Evolutionary conservation across 1,140 invertebrate genomes (phyloP), one percentile per base, ranked within the genome.

Genomic region (Zaprionus gabonicus): DNA sequence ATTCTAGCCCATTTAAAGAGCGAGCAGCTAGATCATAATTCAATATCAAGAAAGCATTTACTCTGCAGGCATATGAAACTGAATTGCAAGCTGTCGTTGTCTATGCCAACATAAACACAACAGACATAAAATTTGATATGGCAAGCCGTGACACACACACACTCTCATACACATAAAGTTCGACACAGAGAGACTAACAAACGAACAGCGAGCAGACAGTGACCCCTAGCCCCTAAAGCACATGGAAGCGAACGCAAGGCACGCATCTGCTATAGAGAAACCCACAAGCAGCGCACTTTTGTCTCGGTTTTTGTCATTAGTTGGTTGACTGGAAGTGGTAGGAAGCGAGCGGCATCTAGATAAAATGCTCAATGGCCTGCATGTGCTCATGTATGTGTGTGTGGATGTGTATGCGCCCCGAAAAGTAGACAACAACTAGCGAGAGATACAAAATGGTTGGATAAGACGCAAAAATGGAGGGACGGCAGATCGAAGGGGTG

Each of bases 331-430:
- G 66, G 56, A 82, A 74, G 62, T 76, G 49, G 82, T 76, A 76
- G 77, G 76, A 49, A 69, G 58, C 46, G 49, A 71, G 70, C 68
- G 76, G 64, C 57, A 85, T 88, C 84, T 84, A 88, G 84, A 87
- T 87, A 87, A 87, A 87, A 84, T 84, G 85, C 62, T 90, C 87
- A 87, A 87, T 85, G 81, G 81, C 85, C 85, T 87, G 84, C 84
- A 87, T 84, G 68, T 70, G 31, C 55, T 57, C 17, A 31, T 53
- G 46, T 70, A 70, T 71, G 56, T 71, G 70, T 67, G 46, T 68
- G 46, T 66, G 56, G 53, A 53, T 71, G 58, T 78, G 74, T 64
- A 49, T 66, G 46, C 17, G 64, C 69, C 75, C 82, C 73, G 28
- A 87, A 87, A 88, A 84, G 85, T 88, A 90, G 85, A 90, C 85